Percentiles rank a stretch among this genome's conserved stretches.
These are phyloP conservation scores for Caranx melampygus DNA, from an alignment of 2,113 vertebrate genomes.

Conservation along the genomic window DNA sequence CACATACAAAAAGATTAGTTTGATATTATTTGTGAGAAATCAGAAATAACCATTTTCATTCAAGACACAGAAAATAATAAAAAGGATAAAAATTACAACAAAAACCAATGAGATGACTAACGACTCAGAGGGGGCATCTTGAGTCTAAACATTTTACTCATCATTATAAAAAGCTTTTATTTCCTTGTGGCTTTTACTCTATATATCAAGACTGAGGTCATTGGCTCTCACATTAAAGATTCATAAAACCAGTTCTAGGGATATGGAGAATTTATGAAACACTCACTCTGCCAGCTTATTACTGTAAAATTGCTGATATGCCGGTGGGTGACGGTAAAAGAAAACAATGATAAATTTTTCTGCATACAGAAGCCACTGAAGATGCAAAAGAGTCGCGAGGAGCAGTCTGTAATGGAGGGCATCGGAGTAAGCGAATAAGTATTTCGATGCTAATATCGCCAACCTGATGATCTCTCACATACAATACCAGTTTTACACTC, in stretches of 20 bases:
- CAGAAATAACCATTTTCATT: neutral
- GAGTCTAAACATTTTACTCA: conserved; percentile 62
- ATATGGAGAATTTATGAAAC: conserved; percentile 76
- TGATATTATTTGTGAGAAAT: neutral
- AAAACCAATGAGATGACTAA: conserved; percentile 38
- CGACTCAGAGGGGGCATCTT: conserved; percentile 36
- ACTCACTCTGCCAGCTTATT: conserved; percentile 67
- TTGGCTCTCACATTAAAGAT: conserved; percentile 72
- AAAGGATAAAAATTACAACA: conserved; percentile 31
- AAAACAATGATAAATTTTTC: conserved; percentile 67
- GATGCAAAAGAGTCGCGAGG: conserved; percentile 71
- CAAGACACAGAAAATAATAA: neutral
- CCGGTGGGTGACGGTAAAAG: conserved; percentile 57
- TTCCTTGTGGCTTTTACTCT: conserved; percentile 63
- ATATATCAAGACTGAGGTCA: conserved; percentile 74
- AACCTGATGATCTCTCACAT: conserved; percentile 77
- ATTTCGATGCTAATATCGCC: conserved; percentile 80
- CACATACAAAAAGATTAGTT: neutral
- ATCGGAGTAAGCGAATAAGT: conserved; percentile 72
- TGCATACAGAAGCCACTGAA: conserved; percentile 63
- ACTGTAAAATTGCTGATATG: conserved; percentile 77
- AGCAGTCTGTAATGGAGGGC: conserved; percentile 74
- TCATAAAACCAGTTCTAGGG: conserved; percentile 70
- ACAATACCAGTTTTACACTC: conserved; percentile 50
- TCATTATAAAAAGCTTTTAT: conserved; percentile 60